Evolutionary conservation across 1,140 invertebrate genomes (phyloP).

Genomic region (Meloidogyne chitwoodi): DNA sequence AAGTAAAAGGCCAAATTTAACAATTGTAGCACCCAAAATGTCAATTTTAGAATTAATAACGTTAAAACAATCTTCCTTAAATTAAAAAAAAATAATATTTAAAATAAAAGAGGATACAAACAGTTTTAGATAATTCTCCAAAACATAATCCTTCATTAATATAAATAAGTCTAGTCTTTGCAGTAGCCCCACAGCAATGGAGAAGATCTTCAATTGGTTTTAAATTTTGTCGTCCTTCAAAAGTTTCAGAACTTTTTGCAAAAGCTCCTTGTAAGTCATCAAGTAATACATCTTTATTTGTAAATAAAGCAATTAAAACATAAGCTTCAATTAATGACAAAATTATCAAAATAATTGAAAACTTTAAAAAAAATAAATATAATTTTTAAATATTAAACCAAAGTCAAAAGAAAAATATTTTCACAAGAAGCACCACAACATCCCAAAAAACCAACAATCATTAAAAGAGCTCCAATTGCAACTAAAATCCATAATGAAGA

Average conservation of each 20-base stretch:
- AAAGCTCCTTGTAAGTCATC: slow-evolving; percentile 34
- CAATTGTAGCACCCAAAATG: not conserved
- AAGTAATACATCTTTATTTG: slow-evolving; percentile 40
- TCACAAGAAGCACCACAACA: slow-evolving; percentile 55
- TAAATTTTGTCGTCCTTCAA: slow-evolving; percentile 47
- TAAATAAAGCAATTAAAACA: slow-evolving; percentile 43
- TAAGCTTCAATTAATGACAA: slow-evolving; percentile 49
- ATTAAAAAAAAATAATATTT: not conserved
- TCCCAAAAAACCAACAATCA: slow-evolving; percentile 56
- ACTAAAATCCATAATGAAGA: slow-evolving; percentile 55
- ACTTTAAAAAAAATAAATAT: slow-evolving; percentile 45
- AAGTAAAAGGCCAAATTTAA: slow-evolving; percentile 36
- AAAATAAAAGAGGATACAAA: not conserved
- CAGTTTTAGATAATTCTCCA: slow-evolving; percentile 8
- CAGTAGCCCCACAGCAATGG: slow-evolving; percentile 55
- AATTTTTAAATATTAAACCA: slow-evolving; percentile 39
- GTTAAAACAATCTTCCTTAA: not conserved
- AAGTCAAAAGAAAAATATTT: slow-evolving; percentile 41
- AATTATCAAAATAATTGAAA: slow-evolving; percentile 51
- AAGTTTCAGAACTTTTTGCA: slow-evolving; percentile 32
- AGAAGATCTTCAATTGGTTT: slow-evolving; percentile 49
- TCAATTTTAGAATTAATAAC: not conserved
- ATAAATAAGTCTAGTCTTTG: slow-evolving; percentile 33
- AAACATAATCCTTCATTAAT: slow-evolving; percentile 36
- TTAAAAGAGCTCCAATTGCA: slow-evolving; percentile 49